Base-by-base conservation (phyloP, 2,113 vertebrate genomes). In the Carettochelys insculpta region DNA sequence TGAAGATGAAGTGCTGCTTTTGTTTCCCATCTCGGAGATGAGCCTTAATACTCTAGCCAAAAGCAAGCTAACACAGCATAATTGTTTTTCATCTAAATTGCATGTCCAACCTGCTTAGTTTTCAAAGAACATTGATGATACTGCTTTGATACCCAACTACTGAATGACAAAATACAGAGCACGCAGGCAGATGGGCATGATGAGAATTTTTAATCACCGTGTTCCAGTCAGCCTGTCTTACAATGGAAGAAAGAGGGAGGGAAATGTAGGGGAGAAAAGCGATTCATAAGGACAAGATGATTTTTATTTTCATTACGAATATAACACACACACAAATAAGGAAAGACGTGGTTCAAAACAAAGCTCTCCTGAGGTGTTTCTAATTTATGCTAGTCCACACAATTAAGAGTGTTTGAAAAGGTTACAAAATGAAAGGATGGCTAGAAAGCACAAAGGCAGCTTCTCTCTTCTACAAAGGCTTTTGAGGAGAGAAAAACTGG, bases 11-110 rank as follows among this genome's bases (percentile, higher is more conserved):
- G 93, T 81, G 84, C 82, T 92, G 92, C 92, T 97, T 98, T 98
- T 97, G 95, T 97, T 97, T 97, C 94, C 95, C 95, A 71, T 94
- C 96, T 96, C 93, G 61, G 89, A 94, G 95, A 97, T 94, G 95
- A 97, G 93, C 85, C 89, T 93, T 94, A 95, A 97, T 95, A 95
- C 88, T 95, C 97, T 97, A 97, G 97, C 96, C 96, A 97, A 97
- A 97, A 98, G 94, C 97, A 96, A 97, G 94, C 93, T 95, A 98
- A 97, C 93, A 79, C 75, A 88, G 92, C 92, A 95, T 97, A 97
- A 98, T 97, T 98, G 97, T 97, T 98, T 98, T 96, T 96, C 93
- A 94, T 97, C 93, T 97, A 97, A 97, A 97, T 93, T 96, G 91
- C 90, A 91, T 92, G 94, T 96, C 97, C 96, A 96, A 94, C 92